phyloP scores from a whole-genome alignment of 1,140 invertebrate species.

The Pseudomyrmex cubaensis region DNA sequence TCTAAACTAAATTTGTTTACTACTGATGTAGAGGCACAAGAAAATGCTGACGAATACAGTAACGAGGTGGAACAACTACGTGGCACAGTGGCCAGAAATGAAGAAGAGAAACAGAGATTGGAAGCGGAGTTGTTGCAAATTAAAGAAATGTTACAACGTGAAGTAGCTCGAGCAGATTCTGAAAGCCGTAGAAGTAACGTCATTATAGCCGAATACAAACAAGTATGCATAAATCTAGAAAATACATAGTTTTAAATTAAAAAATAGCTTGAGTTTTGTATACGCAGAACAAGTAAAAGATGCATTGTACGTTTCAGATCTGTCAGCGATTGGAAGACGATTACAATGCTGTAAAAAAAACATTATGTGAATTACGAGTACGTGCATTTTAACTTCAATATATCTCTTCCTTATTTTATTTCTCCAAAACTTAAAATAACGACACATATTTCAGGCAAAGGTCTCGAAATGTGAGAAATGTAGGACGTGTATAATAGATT shows the following conservation, averaged over 20 bases:
- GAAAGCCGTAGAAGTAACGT: slow-evolving; percentile 90
- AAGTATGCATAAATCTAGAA: slow-evolving; percentile 82
- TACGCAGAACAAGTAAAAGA: background rate
- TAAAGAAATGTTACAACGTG: slow-evolving; percentile 93
- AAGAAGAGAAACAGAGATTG: slow-evolving; percentile 94
- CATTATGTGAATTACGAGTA: slow-evolving; percentile 87
- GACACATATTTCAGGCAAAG: slow-evolving; percentile 82
- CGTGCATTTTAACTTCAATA: slow-evolving; percentile 64
- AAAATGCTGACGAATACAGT: slow-evolving; percentile 91
- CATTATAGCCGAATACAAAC: slow-evolving; percentile 97
- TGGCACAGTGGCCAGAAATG: slow-evolving; percentile 89
- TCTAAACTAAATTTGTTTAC: background rate
- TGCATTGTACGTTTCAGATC: slow-evolving; percentile 86
- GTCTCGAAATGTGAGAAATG: slow-evolving; percentile 87
- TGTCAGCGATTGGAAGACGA: slow-evolving; percentile 95
- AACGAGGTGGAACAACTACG: slow-evolving; percentile 93
- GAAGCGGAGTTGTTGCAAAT: slow-evolving; percentile 92
- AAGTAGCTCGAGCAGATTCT: slow-evolving; percentile 90
- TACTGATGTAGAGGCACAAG: slow-evolving; percentile 87
- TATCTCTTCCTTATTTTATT: background rate
- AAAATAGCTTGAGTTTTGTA: background rate
- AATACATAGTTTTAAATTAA: too few species aligned
- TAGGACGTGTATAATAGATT: slow-evolving; percentile 78
- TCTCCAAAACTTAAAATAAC: background rate
- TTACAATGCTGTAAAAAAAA: slow-evolving; percentile 88